Evolutionary conservation across 2,888 invertebrate genomes (phyloP), one percentile per base, ranked within the genome.

Genomic region (Toxonevra muliebris): DNA sequence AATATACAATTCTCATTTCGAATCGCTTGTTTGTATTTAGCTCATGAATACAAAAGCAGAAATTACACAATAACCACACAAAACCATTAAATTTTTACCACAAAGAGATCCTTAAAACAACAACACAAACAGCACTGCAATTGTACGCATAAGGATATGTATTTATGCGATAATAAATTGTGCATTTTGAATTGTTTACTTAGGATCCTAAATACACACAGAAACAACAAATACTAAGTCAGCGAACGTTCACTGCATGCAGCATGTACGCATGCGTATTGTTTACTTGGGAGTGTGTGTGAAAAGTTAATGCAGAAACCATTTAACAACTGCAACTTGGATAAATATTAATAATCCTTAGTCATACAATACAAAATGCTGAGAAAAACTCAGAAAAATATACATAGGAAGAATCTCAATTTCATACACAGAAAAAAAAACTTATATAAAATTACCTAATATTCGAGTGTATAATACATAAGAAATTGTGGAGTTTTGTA

Each of bases 261-360:
- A 30, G 30, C 30, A 48, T n/a, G 15, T 48, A 48, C 48, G 13
- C 48, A 48, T 48, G 15, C 48, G 48, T 8, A 48, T 48, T 30
- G 30, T 30, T 30, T 30, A 30, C 30, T 30, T 30, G 30, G 30
- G 30, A 30, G 48, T 15, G 71, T 74, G 71, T 74, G 75, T 75
- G 77, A 75, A 76, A 76, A 77, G 77, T 78, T 77, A 78, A 74
- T 77, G 79, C 74, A 76, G 76, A 77, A 74, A 71, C 74, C 76
- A 79, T 79, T 77, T 65, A 52, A 42, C 15, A 48, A 17, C 55
- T 64, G 64, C 40, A 57, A 64, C 57, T 64, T 64, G 57, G 19
- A 20, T 64, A 57, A 57, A 64, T 30, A 30, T 30, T 30, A 30
- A 30, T 30, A 30, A 30, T 30, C 30, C 30, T 30, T 30, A 30